Evolutionary conservation across 2,888 invertebrate genomes (phyloP).

Genomic region (Melanotus villosus): DNA sequence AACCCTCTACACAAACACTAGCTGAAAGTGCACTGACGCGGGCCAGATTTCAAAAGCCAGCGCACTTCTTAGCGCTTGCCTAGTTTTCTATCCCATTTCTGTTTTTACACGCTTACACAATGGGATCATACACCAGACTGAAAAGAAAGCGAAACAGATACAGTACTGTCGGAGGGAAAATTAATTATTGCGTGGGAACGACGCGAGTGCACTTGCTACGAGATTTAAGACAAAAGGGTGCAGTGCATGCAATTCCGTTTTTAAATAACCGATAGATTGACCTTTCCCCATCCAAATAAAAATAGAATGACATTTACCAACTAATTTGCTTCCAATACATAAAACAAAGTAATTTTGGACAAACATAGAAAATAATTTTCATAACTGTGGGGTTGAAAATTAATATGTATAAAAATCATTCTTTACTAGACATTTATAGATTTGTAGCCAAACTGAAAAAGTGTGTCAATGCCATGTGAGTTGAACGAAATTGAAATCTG

Average conservation of each 20-base stretch:
- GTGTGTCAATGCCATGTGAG: too few relatives aligned
- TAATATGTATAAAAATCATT: too few relatives aligned
- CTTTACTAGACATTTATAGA: too few relatives aligned
- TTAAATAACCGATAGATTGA: conserved; percentile 24
- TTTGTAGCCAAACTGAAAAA: too few relatives aligned
- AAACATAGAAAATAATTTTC: too few relatives aligned
- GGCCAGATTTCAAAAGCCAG: conserved; percentile 57
- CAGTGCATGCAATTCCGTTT: conserved; percentile 26
- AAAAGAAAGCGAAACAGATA: neutral
- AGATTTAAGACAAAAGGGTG: conserved; percentile 41
- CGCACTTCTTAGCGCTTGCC: conserved; percentile 50
- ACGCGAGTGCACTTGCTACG: conserved; percentile 49
- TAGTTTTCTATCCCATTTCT: conserved; percentile 12
- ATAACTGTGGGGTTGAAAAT: too few relatives aligned
- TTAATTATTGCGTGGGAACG: conserved; percentile 28
- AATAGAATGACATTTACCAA: too few relatives aligned
- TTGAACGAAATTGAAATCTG: too few relatives aligned
- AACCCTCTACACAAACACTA: conserved; percentile 58
- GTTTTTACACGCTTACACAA: neutral
- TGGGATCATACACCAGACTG: neutral
- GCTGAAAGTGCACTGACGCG: conserved; percentile 56
- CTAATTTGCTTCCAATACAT: too few relatives aligned
- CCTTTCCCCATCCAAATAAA: too few relatives aligned
- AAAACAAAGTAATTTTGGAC: too few relatives aligned
- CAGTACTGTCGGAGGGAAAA: neutral